Evolutionary conservation across 2,888 invertebrate genomes (phyloP).

Genomic region (Ormia ochracea): DNA sequence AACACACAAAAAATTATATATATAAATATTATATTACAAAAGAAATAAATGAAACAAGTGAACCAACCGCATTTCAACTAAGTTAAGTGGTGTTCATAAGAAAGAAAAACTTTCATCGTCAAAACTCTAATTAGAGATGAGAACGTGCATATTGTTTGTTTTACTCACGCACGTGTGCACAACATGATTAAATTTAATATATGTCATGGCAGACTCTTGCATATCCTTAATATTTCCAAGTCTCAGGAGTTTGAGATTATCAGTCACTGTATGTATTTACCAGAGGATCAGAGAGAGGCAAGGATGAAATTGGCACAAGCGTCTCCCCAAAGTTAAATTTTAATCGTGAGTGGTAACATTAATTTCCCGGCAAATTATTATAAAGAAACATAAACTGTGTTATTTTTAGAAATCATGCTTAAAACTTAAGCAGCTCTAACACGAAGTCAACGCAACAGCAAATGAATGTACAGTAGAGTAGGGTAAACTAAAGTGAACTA

Average conservation of each 20-base stretch:
- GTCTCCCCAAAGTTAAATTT: no score
- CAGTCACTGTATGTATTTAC: no score
- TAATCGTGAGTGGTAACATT: no score
- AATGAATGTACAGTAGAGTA: conserved; percentile 41
- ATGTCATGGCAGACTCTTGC: no score
- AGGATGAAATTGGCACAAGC: no score
- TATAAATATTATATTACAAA: conserved; percentile 28
- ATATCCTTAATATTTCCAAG: no score
- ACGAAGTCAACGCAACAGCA: conserved; percentile 3
- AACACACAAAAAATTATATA: conserved; percentile 22
- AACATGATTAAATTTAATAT: no score
- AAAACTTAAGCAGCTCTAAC: not conserved
- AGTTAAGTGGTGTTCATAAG: not conserved
- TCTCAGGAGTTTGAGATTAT: no score
- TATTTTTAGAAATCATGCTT: not conserved
- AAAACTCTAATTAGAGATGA: not conserved
- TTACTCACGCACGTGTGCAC: not conserved
- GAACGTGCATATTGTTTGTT: not conserved
- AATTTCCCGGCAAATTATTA: no score
- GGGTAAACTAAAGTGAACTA: not conserved
- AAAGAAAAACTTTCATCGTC: not conserved
- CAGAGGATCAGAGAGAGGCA: no score
- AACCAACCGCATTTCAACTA: conserved; percentile 32
- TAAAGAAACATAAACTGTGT: not conserved
- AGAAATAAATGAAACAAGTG: conserved; percentile 40